phyloP scores from a whole-genome alignment of 1,140 invertebrate genomes.

The Bombus consobrinus region DNA sequence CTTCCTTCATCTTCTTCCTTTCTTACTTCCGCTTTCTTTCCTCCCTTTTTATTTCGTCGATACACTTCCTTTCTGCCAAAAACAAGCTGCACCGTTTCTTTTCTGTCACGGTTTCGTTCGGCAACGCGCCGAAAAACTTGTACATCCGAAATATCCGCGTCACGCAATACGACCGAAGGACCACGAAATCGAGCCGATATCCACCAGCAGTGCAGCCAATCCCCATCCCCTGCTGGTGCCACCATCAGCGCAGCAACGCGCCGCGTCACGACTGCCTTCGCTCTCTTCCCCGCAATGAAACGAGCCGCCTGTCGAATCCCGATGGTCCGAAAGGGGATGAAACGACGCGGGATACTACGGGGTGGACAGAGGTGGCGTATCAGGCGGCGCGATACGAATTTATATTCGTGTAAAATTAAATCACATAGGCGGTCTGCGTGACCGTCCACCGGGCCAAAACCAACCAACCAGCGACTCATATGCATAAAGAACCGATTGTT shows the following conservation, averaged over 20 bases:
- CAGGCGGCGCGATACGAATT: conserved; percentile 73
- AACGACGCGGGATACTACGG: neutral
- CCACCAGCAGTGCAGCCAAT: neutral
- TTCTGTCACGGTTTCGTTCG: conserved; percentile 12
- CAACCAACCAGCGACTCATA: conserved; percentile 67
- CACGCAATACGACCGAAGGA: conserved; percentile 20
- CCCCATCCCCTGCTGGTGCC: neutral
- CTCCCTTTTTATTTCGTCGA: neutral
- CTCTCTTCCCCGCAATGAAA: conserved; percentile 6
- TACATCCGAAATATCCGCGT: conserved; percentile 1
- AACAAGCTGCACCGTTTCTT: neutral
- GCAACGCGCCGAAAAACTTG: neutral
- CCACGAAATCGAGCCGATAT: conserved; percentile 63
- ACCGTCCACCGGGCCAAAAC: neutral
- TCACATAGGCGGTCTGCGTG: conserved; percentile 59
- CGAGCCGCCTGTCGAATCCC: conserved; percentile 37
- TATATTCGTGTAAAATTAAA: conserved; percentile 81
- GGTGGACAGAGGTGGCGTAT: conserved; percentile 51
- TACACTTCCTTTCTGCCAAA: neutral
- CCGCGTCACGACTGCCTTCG: conserved; percentile 8
- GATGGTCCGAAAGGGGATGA: conserved; percentile 15
- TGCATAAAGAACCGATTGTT: conserved; percentile 78
- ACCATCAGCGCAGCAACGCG: conserved; percentile 2
- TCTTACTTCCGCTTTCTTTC: neutral
- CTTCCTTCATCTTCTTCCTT: conserved; percentile 5